These are phyloP conservation scores for Drosophila sordidapex DNA, from an alignment of 2,888 invertebrate genomes.

Conservation along the genomic window DNA sequence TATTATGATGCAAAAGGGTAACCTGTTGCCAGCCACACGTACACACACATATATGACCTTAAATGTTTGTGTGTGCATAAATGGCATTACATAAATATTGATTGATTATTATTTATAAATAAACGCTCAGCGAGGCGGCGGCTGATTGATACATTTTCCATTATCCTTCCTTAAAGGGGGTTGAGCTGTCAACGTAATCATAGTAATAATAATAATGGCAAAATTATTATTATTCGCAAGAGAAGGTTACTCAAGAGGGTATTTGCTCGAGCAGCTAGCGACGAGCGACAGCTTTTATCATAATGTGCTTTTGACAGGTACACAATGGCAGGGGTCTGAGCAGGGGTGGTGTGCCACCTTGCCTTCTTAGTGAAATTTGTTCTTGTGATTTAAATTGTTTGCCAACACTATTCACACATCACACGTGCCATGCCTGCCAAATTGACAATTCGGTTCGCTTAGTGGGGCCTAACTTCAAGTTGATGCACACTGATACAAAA, in stretches of 20 bases:
- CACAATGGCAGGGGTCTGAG: not conserved
- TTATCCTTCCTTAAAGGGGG: constrained; percentile 36
- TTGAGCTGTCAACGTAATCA: constrained; percentile 18
- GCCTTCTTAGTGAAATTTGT: constrained; percentile 13
- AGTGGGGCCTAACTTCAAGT: constrained; percentile 13
- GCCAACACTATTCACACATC: constrained; percentile 28
- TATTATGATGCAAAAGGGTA: constrained; percentile 33
- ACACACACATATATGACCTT: constrained; percentile 13
- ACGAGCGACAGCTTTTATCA: constrained; percentile 39
- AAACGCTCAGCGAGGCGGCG: constrained; percentile 26
- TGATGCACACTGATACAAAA: constrained; percentile 47
- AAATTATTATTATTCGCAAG: constrained; percentile 42
- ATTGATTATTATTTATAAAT: constrained; percentile 63
- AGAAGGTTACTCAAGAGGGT: constrained; percentile 31
- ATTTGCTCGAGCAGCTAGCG: constrained; percentile 5
- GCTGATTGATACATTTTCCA: constrained; percentile 59
- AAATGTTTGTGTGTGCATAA: not conserved
- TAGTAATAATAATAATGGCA: constrained; percentile 38
- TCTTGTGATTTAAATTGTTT: constrained; percentile 42
- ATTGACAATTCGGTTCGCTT: constrained; percentile 18
- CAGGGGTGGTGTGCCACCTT: constrained; percentile 12
- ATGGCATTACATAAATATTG: constrained; percentile 54
- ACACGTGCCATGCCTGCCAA: constrained; percentile 36
- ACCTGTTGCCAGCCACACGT: constrained; percentile 45
- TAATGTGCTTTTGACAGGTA: constrained; percentile 57